Evolutionary conservation across 30 jellyfish, hydroid and myxozoan genomes (phyloP).

Genomic region (Turritopsis dohrnii): DNA sequence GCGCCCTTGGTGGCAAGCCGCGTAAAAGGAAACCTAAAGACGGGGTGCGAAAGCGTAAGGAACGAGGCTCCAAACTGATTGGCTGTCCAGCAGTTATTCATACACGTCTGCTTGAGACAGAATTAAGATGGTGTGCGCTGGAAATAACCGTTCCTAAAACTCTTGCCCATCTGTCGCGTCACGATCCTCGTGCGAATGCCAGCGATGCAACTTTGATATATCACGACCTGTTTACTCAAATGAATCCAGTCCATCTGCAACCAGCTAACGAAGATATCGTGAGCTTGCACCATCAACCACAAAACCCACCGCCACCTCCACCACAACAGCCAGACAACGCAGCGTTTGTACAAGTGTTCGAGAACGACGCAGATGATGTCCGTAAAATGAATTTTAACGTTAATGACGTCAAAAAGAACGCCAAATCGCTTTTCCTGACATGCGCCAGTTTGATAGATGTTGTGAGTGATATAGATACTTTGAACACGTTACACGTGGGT

Average conservation of each 20-base stretch:
- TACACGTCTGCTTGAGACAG: slow-evolving; percentile 91
- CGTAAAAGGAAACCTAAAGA: slow-evolving; percentile 79
- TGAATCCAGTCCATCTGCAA: slow-evolving; percentile 1
- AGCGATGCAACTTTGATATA: slow-evolving; percentile 35
- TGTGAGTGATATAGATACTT: slow-evolving; percentile 39
- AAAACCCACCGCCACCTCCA: background rate
- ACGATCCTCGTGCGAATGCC: slow-evolving; percentile 66
- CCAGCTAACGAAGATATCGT: slow-evolving; percentile 14
- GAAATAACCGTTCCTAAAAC: slow-evolving; percentile 93
- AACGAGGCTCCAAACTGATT: slow-evolving; percentile 90
- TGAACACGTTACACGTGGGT: slow-evolving; percentile 49
- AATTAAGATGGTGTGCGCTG: slow-evolving; percentile 82
- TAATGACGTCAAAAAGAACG: slow-evolving; percentile 42
- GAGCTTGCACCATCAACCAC: background rate
- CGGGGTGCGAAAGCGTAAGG: slow-evolving; percentile 78
- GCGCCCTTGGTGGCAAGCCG: slow-evolving; percentile 98
- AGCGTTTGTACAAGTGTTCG: slow-evolving; percentile 39
- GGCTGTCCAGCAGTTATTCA: slow-evolving; percentile 98
- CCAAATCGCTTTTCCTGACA: slow-evolving; percentile 37
- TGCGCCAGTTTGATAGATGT: slow-evolving; percentile 63
- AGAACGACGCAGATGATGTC: slow-evolving; percentile 16
- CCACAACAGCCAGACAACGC: slow-evolving; percentile 46
- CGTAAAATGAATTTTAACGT: background rate
- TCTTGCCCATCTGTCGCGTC: slow-evolving; percentile 88
- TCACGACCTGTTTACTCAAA: slow-evolving; percentile 28